phyloP scores from a whole-genome alignment of 2,113 vertebrate species.

The Chaetodon trifascialis region DNA sequence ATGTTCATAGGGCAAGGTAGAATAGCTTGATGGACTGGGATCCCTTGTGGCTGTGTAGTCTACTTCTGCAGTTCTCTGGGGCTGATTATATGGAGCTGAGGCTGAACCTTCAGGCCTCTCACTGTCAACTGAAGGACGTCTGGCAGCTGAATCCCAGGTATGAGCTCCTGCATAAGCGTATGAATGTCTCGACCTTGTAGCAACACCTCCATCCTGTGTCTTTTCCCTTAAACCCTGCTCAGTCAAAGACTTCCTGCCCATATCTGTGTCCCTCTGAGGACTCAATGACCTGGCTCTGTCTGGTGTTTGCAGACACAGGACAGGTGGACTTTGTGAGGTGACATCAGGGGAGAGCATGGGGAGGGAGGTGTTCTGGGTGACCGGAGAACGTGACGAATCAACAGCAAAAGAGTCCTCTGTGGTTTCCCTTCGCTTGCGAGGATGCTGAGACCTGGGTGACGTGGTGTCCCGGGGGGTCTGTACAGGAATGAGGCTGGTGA shows the following conservation, averaged over 20 bases:
- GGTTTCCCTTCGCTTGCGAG: constrained; percentile 35
- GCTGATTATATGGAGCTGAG: constrained; percentile 36
- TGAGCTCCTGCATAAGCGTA: constrained; percentile 54
- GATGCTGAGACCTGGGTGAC: constrained; percentile 40
- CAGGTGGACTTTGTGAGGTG: constrained; percentile 50
- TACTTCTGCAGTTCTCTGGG: constrained; percentile 34
- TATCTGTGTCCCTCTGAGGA: constrained; percentile 49
- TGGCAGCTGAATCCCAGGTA: constrained; percentile 48
- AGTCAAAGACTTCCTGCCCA: constrained; percentile 54
- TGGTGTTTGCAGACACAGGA: constrained; percentile 40
- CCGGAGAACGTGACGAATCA: constrained; percentile 67
- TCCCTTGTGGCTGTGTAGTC: constrained; percentile 25
- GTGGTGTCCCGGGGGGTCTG: constrained; percentile 57
- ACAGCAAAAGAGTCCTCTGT: constrained; percentile 57
- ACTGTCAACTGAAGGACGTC: constrained; percentile 29
- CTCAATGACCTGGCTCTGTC: constrained; percentile 44
- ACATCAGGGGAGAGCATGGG: constrained; percentile 66
- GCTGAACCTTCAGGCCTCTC: constrained; percentile 54
- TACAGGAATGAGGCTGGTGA: constrained; percentile 76
- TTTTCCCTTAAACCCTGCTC: constrained; percentile 57
- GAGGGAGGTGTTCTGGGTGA: constrained; percentile 80
- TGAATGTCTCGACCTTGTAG: constrained; percentile 49
- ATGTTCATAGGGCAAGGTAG: constrained; percentile 75
- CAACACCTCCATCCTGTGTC: constrained; percentile 16
- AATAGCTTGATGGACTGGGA: constrained; percentile 67